Base-by-base conservation (phyloP, 2,888 invertebrate species). In the Coelinius sp. region DNA sequence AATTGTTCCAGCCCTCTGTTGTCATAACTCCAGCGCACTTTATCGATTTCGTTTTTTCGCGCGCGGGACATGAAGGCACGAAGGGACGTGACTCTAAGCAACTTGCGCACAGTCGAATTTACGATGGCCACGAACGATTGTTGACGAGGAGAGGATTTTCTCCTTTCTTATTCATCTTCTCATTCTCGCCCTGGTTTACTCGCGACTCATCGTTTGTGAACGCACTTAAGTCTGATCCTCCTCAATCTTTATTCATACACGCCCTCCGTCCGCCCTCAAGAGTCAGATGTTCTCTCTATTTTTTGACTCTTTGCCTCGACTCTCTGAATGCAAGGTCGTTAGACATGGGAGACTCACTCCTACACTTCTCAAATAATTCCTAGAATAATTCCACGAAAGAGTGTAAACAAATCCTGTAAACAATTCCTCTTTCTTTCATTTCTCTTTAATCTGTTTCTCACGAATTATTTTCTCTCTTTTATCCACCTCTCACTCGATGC, bases 21-120 rank as follows among this genome's bases (percentile, higher is more conserved):
- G 38, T 53, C 64, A 27, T 59, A 62, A 44, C 49, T 67, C 25
- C 49, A 31, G 62, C 38, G 64, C 41, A 49, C 71, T 71, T 73
- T 75, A 77, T 75, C 77, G 73, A 73, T 75, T 68, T 68, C 68
- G 68, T 73, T 71, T 59, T 35, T 56, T 52, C 71, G 66, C 70
- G 25, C 17, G 69, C 70, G n/a, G n/a, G n/a, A 62, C 77, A 76
- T 73, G 70, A 75, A 68, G 52, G n/a, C 25, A 65, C 73, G 75
- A 74, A 77, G 76, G 76, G 76, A 76, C 74, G 68, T 71, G 76
- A 73, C 75, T 77, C 62, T 70, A 74, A 74, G 75, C 75, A 56
- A 49, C 62, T 53, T 71, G 68, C 52, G 27, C 68, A 66, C 74
- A 69, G 75, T 69, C 76, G 68, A 75, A 62, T 70, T 73, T 64